phyloP scores from a whole-genome alignment of 2,888 invertebrate species.

The Lydus trimaculatus region DNA sequence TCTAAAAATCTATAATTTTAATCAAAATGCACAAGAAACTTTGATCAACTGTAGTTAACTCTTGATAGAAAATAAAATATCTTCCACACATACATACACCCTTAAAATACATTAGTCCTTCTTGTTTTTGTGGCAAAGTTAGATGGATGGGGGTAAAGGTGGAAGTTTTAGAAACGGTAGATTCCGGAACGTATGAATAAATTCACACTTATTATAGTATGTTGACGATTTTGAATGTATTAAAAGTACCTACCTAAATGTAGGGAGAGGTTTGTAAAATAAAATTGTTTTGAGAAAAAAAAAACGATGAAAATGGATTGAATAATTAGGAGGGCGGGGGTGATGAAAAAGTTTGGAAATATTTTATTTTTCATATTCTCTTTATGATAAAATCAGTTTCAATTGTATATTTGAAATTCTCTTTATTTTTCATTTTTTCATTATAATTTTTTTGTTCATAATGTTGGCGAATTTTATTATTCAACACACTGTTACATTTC shows the following conservation, averaged over 20 bases:
- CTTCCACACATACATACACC: neutral
- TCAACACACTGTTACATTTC: slow-evolving; percentile 43
- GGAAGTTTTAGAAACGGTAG: neutral
- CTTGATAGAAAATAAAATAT: neutral
- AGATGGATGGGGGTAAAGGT: neutral
- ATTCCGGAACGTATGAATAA: slow-evolving; percentile 9
- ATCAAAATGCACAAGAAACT: neutral
- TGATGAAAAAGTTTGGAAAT: neutral
- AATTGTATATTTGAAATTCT: neutral
- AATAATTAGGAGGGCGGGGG: neutral
- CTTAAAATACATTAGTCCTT: neutral
- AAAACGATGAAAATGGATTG: neutral
- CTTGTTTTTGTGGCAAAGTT: neutral
- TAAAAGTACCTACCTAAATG: neutral
- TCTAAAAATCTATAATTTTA: neutral
- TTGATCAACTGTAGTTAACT: neutral
- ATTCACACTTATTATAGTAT: slow-evolving; percentile 1
- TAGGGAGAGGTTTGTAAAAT: no score
- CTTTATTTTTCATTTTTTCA: neutral
- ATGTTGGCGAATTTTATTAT: neutral
- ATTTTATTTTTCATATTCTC: neutral
- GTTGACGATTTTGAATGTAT: neutral
- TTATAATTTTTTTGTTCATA: neutral
- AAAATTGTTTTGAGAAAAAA: neutral
- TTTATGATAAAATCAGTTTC: neutral